Conservation (phyloP, 1,140 invertebrate species). For the Copidosoma floridanum region DNA sequence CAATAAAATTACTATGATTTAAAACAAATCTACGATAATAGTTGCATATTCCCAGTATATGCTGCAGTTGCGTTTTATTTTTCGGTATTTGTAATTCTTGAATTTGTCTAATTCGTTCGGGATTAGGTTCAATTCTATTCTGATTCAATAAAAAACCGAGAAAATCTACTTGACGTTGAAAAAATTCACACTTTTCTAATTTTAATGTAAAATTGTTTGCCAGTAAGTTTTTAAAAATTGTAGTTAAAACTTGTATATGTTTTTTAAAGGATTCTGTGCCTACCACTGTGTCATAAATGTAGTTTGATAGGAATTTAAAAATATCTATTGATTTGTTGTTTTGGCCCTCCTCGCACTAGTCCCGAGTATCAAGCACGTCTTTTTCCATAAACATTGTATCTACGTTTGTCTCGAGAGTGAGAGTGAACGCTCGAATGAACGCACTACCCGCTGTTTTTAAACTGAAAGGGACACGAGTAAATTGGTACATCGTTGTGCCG, state of each 20-base stretch:
- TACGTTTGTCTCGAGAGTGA: background rate
- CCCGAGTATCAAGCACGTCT: constrained; percentile 25
- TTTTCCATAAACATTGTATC: constrained; percentile 17
- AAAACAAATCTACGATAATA: background rate
- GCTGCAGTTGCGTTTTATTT: background rate
- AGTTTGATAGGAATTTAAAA: background rate
- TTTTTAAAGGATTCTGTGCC: background rate
- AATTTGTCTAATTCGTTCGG: background rate
- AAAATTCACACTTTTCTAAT: background rate
- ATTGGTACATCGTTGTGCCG: constrained; percentile 29
- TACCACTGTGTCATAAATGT: background rate
- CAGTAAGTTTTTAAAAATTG: background rate
- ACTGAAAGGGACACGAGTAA: constrained; percentile 13
- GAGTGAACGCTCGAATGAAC: constrained; percentile 18
- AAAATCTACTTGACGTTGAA: background rate
- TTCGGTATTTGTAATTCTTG: background rate
- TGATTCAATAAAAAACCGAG: background rate
- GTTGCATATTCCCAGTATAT: background rate
- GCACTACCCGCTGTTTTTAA: constrained; percentile 18
- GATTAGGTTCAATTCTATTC: background rate
- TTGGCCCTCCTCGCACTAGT: background rate
- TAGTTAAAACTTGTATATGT: background rate
- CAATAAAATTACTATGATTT: background rate
- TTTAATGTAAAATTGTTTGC: background rate
- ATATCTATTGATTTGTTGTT: no score